A percentile compares a stretch with the other conserved stretches of the same genome.
phyloP scores from a whole-genome alignment of 92 coral and sea anemone genomes.

The Epizoanthus scotinus region DNA sequence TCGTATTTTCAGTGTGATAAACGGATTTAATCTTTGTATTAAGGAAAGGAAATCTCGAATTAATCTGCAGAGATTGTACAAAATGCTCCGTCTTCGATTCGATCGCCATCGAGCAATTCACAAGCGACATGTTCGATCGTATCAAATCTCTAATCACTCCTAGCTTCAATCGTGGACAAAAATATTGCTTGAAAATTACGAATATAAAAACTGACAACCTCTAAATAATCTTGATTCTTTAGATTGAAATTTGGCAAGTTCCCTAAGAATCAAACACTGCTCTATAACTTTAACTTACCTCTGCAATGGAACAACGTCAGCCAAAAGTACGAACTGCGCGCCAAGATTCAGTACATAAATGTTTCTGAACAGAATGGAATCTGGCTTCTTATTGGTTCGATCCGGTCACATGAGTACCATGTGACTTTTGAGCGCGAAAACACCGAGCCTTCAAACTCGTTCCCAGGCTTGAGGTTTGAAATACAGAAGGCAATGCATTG shows the following conservation, averaged over 20 bases:
- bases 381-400: constrained; percentile 8
- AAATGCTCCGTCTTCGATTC: no score
- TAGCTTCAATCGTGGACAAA: no score
- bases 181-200: no score
- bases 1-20: no score
- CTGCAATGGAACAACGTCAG: neutral
- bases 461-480: no score
- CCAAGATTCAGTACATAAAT: constrained; percentile 55
- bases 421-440: constrained; percentile 27
- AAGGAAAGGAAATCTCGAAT: no score
- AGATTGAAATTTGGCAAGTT: neutral
- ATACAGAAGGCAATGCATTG: neutral
- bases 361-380: neutral
- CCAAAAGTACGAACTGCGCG: constrained; percentile 75
- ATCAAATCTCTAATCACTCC: no score
- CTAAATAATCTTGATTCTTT: neutral
- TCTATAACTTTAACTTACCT: constrained; percentile 10
- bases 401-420: constrained; percentile 8
- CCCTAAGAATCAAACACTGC: neutral
- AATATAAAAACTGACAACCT: no score
- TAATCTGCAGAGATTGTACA: no score
- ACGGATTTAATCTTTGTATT: no score
- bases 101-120: no score
- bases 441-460: neutral
- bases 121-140: no score